Conservation (phyloP, 2,888 invertebrate genomes). For the Ptilodon capucinus region DNA sequence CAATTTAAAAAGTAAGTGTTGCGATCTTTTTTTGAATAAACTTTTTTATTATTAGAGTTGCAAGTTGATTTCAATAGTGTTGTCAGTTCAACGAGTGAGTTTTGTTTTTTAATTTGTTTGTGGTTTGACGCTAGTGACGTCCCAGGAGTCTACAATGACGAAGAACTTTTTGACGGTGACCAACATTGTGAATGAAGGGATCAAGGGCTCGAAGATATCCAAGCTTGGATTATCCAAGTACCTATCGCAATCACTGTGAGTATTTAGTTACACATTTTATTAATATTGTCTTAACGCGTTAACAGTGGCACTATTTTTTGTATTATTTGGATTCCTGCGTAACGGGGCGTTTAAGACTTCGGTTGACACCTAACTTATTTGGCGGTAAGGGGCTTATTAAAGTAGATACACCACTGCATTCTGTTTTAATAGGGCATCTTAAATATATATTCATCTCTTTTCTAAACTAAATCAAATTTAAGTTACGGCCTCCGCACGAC, state of each 20-base stretch:
- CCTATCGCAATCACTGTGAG: constrained; percentile 91
- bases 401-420: too few species aligned
- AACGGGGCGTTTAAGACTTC: too few species aligned
- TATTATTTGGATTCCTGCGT: too few species aligned
- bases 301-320: too few species aligned
- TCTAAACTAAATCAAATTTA: too few species aligned
- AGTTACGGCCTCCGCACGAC: too few species aligned
- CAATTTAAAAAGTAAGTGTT: constrained; percentile 67
- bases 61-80: constrained; percentile 14
- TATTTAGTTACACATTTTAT: constrained; percentile 57
- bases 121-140: constrained; percentile 64
- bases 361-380: too few species aligned
- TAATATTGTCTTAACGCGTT: too few species aligned
- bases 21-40: constrained; percentile 6
- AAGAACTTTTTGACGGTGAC: constrained; percentile 84
- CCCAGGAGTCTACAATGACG: constrained; percentile 77
- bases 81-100: constrained; percentile 29
- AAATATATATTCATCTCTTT: too few species aligned
- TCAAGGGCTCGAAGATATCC: constrained; percentile 89
- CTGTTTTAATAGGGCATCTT: too few species aligned
- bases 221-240: constrained; percentile 89
- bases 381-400: too few species aligned
- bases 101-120: constrained; percentile 32
- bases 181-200: constrained; percentile 87
- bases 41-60: constrained; percentile 28